Evolutionary conservation across 2,888 invertebrate genomes (phyloP), one percentile per base, ranked within the genome.

Genomic region (Hyppa rectilinea): DNA sequence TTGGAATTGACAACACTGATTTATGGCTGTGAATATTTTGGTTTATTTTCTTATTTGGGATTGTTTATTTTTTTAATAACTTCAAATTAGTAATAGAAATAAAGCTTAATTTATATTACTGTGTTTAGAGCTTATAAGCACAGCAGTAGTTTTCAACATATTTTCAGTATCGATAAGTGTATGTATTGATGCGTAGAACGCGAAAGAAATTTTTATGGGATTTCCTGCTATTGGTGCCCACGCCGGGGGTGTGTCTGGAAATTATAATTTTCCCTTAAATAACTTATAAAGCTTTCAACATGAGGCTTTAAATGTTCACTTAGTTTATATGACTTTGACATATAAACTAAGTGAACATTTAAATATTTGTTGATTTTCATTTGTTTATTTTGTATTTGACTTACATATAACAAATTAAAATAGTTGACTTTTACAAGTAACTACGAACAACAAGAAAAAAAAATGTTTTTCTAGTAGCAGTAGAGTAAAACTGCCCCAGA

Each of bases 161-260:
- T 66, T 58, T n/a, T 26, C 14, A 2, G 20, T 4, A 40, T 45
- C 12, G 3, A 20, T 43, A n/a, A n/a, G 36, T 14, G 17, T 31
- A 47, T 36, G n/a, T 43, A 66, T 53, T 9, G 38, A 53, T 47
- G 56, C 4, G 26, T 38, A 10, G n/a, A 38, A 34, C 2, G 34
- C n/a, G 47, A 10, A 45, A 26, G 52, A 47, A 52, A 58, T 62
- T 62, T 76, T 49, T 47, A 58, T 62, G 60, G 61, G 56, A 58
- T 62, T 61, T 58, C 56, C 45, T 73, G 26, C 20, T 14, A n/a
- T 31, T 29, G 20, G 0, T 53, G 43, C 47, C 20, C 7, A 26
- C 45, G 43, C 43, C 0, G 38, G 40, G 82, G 78, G 38, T 60
- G 58, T 45, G 26, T 47, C 52, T 29, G 59, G 26, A 49, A 62